Base-by-base conservation (phyloP, 2,888 invertebrate species). In the Agrotis ipsilon region DNA sequence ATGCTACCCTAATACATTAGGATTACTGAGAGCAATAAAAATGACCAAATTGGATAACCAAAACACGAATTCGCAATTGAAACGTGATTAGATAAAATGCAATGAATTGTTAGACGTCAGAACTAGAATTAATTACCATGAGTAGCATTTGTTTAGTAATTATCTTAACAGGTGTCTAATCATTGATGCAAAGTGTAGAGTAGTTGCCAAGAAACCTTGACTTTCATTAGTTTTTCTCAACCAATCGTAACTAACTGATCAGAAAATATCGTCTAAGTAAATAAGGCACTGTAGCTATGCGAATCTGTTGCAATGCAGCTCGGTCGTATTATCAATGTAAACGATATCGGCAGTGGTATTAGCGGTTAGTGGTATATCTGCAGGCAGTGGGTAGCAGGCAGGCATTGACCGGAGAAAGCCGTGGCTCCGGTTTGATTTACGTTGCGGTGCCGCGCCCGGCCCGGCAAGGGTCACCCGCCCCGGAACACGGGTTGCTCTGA, bases 401-500 rank as follows among this genome's bases (percentile, higher is more conserved):
- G 83, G 45, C 84, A 80, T 72, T 75, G 87, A 84, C 78, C 86
- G 83, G 86, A 85, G 86, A 86, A 85, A 86, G 86, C 66, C 68
- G 70, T 72, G 64, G 60, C 78, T 74, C 70, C 72, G 78, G 75
- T 78, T 76, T 52, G 79, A 74, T 74, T 70, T 74, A 84, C 68
- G 75, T 75, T 59, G 71, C 69, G 68, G 67, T 52, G 55, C 66
- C 72, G 57, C 62, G 49, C 68, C 78, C 58, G 65, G 51, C 65
- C 78, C 65, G 60, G 57, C 58, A 6, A 45, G 57, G 80, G 54
- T 75, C 80, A 63, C 76, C 71, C 64, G 70, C 80, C 68, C 80
- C 71, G 71, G 77, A 70, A 61, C 45, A 52, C 43, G 32, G 66
- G 18, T n/a, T 60, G 55, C 59, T 66, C 64, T 19, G 48, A 43